A percentile compares a stretch with the other conserved stretches of the same genome.
phyloP scores from a whole-genome alignment of 2,888 invertebrate species.

The Idaea straminata region DNA sequence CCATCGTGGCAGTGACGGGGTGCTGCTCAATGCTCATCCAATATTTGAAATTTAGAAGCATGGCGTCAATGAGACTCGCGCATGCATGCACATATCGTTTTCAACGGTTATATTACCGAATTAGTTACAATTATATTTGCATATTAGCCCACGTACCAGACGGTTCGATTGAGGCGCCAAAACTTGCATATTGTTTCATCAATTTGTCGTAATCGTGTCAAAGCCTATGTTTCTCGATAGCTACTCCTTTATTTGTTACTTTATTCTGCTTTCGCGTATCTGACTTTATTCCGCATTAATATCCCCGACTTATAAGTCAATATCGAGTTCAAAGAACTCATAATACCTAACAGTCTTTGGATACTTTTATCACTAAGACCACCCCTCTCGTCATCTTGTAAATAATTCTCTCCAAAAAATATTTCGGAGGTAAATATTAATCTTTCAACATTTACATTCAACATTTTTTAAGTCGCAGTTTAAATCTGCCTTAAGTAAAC shows the following conservation, averaged over 20 bases:
- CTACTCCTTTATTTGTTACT: constrained; percentile 58
- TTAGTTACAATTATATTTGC: constrained; percentile 32
- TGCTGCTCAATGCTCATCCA: constrained; percentile 4
- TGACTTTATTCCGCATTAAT: constrained; percentile 61
- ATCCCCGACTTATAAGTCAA: constrained; percentile 67
- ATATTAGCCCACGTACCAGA: constrained; percentile 39
- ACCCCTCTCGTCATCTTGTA: constrained; percentile 72
- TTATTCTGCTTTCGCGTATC: constrained; percentile 59
- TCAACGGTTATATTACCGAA: constrained; percentile 33
- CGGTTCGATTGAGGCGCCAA: constrained; percentile 48
- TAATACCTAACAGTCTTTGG: constrained; percentile 79
- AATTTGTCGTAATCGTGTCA: constrained; percentile 53
- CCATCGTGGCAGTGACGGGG: too few relatives aligned
- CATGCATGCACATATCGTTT: constrained; percentile 35
- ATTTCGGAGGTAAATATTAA: constrained; percentile 71
- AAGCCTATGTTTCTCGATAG: constrained; percentile 60
- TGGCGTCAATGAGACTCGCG: constrained; percentile 35
- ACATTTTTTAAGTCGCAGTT: constrained; percentile 52
- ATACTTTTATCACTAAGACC: constrained; percentile 78
- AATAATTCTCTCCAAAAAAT: constrained; percentile 79
- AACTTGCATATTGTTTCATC: constrained; percentile 45
- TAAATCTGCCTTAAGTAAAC: constrained; percentile 47
- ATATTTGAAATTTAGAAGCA: constrained; percentile 39
- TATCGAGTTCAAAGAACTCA: constrained; percentile 70
- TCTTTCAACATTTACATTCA: constrained; percentile 56